Evolutionary conservation across 2,113 vertebrate species (phyloP).

Genomic region (Castor canadensis): DNA sequence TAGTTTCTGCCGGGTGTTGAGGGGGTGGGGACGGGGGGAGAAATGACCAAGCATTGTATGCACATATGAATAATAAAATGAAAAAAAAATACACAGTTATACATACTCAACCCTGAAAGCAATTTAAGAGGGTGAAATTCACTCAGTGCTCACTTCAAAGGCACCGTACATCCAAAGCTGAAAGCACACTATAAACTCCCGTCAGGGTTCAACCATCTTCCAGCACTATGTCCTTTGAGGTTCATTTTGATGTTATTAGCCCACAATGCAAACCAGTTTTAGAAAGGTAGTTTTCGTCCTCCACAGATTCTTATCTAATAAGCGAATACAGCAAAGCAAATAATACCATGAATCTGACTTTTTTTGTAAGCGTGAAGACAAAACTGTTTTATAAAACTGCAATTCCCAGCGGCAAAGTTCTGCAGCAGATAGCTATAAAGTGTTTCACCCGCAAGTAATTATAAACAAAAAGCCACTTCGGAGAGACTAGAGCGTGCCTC

Average conservation of each 20-base stretch:
- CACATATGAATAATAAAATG: too few relatives aligned
- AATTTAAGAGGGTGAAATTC: neutral
- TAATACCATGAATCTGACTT: neutral
- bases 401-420: neutral
- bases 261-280: neutral
- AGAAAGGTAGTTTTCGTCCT: neutral
- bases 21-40: too few relatives aligned
- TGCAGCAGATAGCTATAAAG: neutral
- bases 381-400: neutral
- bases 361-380: neutral
- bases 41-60: too few relatives aligned
- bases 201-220: neutral
- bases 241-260: neutral
- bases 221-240: neutral
- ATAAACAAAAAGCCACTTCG: constrained; percentile 7
- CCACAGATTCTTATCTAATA: neutral
- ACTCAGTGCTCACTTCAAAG: neutral
- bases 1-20: too few relatives aligned
- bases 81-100: too few relatives aligned
- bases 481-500: neutral
- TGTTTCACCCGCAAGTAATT: neutral
- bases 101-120: neutral
- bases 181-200: neutral
- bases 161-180: neutral
- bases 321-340: neutral